Evolutionary conservation across 2,888 invertebrate genomes (phyloP).

Genomic region (Idaea straminata): DNA sequence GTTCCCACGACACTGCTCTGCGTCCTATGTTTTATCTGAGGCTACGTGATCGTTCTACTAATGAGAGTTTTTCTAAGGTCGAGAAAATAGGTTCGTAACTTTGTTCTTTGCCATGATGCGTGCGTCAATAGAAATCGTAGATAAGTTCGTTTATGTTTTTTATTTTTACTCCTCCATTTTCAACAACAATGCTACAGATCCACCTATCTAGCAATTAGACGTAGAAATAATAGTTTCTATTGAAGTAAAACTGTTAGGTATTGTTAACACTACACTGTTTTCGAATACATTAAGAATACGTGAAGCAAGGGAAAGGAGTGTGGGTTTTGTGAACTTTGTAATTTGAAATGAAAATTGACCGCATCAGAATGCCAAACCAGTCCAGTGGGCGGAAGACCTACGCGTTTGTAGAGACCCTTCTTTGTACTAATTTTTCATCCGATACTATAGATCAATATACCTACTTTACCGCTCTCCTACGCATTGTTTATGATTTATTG

Average conservation of each 20-base stretch:
- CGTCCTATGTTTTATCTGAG: constrained; percentile 56
- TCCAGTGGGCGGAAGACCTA: constrained; percentile 67
- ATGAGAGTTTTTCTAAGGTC: constrained; percentile 60
- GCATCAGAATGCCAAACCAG: constrained; percentile 65
- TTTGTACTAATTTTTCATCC: constrained; percentile 17
- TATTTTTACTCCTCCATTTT: constrained; percentile 9
- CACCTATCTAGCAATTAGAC: background rate
- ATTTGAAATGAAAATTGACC: constrained; percentile 75
- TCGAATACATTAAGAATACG: constrained; percentile 44
- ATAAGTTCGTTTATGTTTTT: constrained; percentile 23
- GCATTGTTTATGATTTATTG: constrained; percentile 47
- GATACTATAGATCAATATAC: constrained; percentile 37
- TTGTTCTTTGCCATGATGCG: constrained; percentile 21
- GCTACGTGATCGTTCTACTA: constrained; percentile 66
- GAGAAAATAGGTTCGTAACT: constrained; percentile 39
- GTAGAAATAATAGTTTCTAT: background rate
- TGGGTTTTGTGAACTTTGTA: constrained; percentile 58
- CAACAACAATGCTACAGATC: background rate
- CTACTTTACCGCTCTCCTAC: constrained; percentile 47
- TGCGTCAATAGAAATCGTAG: constrained; percentile 23
- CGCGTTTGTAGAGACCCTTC: constrained; percentile 49
- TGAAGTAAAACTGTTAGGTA: background rate
- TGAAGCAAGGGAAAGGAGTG: constrained; percentile 49
- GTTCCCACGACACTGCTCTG: constrained; percentile 72
- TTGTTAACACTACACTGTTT: background rate